A percentile compares a stretch with the other conserved stretches of the same genome.
Conservation (phyloP, 2,888 invertebrate species). For the Diarsia dahlii region DNA sequence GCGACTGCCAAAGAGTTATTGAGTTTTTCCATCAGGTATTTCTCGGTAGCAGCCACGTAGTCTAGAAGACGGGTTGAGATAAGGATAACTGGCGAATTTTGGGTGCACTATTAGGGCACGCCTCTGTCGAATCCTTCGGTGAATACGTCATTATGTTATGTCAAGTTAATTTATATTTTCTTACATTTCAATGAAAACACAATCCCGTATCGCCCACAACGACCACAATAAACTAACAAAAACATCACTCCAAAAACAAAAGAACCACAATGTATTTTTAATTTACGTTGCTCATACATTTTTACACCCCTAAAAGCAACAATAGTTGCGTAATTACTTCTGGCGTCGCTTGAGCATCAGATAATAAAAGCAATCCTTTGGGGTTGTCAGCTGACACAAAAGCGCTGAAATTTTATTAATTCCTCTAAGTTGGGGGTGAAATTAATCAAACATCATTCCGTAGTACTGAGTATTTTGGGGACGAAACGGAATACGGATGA, state of each 20-base stretch:
- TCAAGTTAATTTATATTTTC: not conserved
- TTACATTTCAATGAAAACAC: not conserved
- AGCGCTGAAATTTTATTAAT: slow-evolving; percentile 58
- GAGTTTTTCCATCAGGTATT: no score
- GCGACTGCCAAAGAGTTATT: no score
- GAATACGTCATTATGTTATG: no score
- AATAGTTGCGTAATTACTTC: slow-evolving; percentile 46
- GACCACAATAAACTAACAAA: not conserved
- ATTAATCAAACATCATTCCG: slow-evolving; percentile 65
- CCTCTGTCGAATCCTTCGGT: no score
- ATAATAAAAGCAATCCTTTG: slow-evolving; percentile 43
- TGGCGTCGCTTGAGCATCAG: slow-evolving; percentile 23
- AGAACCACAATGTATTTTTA: slow-evolving; percentile 31
- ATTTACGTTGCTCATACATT: slow-evolving; percentile 40
- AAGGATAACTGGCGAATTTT: no score
- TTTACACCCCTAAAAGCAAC: slow-evolving; percentile 29
- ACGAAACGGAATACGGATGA: slow-evolving; percentile 1
- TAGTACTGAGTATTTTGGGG: slow-evolving; percentile 32
- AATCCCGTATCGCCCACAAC: not conserved
- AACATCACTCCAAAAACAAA: slow-evolving; percentile 15
- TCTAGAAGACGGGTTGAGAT: no score
- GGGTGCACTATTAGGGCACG: no score
- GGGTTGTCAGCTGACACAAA: slow-evolving; percentile 51
- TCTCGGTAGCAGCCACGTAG: no score
- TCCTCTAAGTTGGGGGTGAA: slow-evolving; percentile 36